A percentile compares a stretch with the other conserved stretches of the same genome.
phyloP scores from a whole-genome alignment of 1,140 invertebrate species.

The Bilobella aurantiaca region DNA sequence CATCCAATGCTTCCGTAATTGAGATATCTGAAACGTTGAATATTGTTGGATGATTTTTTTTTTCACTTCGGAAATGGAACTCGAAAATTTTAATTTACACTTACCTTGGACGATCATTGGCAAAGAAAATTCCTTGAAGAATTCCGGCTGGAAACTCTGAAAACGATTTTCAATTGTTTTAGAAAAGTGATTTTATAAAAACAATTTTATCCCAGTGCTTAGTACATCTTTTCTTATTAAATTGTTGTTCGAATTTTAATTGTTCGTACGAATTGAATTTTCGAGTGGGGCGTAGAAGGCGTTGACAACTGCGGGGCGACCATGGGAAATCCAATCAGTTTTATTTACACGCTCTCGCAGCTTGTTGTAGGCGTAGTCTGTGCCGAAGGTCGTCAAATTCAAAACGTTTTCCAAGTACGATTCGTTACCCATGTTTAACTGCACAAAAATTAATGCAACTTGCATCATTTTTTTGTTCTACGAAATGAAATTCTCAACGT shows the following conservation, averaged over 20 bases:
- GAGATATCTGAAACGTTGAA: constrained; percentile 46
- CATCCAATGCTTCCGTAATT: constrained; percentile 77
- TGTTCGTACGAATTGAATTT: constrained; percentile 58
- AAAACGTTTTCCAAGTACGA: constrained; percentile 63
- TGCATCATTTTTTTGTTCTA: no score
- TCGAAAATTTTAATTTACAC: background rate
- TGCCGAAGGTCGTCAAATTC: constrained; percentile 61
- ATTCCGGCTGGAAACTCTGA: constrained; percentile 81
- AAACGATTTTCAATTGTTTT: constrained; percentile 10
- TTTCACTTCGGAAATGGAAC: background rate
- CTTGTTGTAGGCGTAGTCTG: constrained; percentile 62
- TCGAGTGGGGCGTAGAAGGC: constrained; percentile 72
- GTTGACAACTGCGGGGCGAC: constrained; percentile 65
- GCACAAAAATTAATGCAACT: no score
- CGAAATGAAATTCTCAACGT: background rate
- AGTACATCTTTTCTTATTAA: background rate
- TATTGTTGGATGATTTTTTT: background rate
- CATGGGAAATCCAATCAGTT: constrained; percentile 68
- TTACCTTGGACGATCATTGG: constrained; percentile 61
- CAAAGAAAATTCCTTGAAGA: constrained; percentile 66
- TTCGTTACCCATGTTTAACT: constrained; percentile 56
- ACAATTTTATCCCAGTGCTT: no score
- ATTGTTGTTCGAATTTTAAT: background rate
- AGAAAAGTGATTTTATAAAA: no score
- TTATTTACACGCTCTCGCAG: constrained; percentile 68